phyloP scores from a whole-genome alignment of 2,113 vertebrate genomes.

The Meriones unguiculatus region DNA sequence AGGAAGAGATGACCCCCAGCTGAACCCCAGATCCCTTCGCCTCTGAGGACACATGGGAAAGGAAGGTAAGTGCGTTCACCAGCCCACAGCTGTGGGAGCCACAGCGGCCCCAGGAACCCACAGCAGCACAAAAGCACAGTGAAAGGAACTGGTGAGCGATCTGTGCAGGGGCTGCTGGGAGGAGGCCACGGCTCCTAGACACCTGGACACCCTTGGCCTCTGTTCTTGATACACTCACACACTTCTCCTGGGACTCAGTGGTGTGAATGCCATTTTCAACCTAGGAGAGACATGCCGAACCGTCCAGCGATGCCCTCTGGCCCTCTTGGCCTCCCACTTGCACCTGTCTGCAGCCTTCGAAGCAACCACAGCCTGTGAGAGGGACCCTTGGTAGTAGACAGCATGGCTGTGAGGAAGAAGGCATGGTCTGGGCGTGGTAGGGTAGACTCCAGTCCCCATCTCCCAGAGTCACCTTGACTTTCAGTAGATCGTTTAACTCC shows the following conservation, averaged over 20 bases:
- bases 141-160: conserved; percentile 91
- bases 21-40: not conserved
- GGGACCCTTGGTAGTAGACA: not conserved
- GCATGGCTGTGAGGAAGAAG: not conserved
- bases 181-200: not conserved
- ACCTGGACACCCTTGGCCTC: not conserved
- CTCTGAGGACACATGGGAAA: rapidly evolving
- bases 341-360: not conserved
- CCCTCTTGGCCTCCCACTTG: not conserved
- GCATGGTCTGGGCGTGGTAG: not conserved
- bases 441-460: not conserved
- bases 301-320: not conserved
- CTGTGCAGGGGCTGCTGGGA: conserved; percentile 29
- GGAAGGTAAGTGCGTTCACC: conserved; percentile 52
- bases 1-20: not conserved
- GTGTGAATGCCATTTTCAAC: not conserved
- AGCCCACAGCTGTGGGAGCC: not conserved
- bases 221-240: not conserved
- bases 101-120: conserved; percentile 82
- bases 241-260: not conserved
- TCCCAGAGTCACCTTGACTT: not conserved
- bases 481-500: not conserved
- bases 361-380: not conserved
- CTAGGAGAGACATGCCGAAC: not conserved
- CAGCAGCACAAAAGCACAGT: conserved; percentile 88